Conservation (phyloP, 2,888 invertebrate species). For the Hedychridium roseum region DNA sequence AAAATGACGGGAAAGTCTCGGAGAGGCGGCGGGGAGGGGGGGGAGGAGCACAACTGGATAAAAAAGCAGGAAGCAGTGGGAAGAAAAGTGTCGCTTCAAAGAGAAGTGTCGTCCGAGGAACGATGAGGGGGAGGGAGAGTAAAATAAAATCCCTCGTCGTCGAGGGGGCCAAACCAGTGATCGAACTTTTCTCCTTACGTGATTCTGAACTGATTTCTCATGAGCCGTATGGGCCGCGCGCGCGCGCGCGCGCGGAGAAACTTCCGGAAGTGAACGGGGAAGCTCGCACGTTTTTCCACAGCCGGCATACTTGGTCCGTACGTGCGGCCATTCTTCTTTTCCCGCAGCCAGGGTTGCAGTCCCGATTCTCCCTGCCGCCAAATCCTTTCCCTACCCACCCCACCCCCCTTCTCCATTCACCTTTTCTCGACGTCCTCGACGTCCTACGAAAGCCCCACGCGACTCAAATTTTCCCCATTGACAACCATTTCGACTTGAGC, state of each 20-base stretch:
- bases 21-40: too few relatives aligned
- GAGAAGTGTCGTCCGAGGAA: too few relatives aligned
- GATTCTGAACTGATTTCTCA: conserved; percentile 22
- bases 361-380: conserved; percentile 2
- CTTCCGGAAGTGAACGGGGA: conserved; percentile 8
- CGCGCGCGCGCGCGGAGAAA: conserved; percentile 8
- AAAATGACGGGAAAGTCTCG: too few relatives aligned
- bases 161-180: conserved; percentile 1
- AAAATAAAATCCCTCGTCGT: conserved; percentile 12
- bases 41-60: too few relatives aligned
- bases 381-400: not conserved
- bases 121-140: not conserved
- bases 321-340: conserved; percentile 20
- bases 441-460: not conserved
- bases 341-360: conserved; percentile 14
- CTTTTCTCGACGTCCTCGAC: not conserved
- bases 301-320: conserved; percentile 2
- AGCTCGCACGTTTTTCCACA: conserved; percentile 10
- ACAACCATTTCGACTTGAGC: too few relatives aligned
- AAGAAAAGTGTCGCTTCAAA: too few relatives aligned
- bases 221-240: conserved; percentile 10
- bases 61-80: too few relatives aligned
- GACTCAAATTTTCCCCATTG: not conserved
- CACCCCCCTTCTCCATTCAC: not conserved
- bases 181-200: conserved; percentile 22